Base-by-base conservation (phyloP, 2,888 invertebrate species). In the Galerucella nymphaeae region DNA sequence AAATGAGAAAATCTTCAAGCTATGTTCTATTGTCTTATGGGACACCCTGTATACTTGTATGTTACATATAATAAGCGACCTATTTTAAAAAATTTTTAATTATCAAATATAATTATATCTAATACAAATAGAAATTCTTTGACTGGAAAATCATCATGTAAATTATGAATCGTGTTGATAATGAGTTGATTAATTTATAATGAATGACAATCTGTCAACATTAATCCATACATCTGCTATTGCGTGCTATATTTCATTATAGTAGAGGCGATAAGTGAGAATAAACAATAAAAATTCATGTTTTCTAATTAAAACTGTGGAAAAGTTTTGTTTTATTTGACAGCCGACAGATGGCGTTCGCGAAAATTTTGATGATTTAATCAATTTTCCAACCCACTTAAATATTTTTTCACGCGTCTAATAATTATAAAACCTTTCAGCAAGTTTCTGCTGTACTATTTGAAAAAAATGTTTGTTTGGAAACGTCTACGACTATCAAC, bases 381-480 rank as follows among this genome's bases (percentile, higher is more conserved):
- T 5, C 6, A 5, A 30, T 30, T 30, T 30, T 30, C 30, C 30
- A 30, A 30, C 30, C 30, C 1, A 30, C 30, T 30, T 30, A 30
- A 3, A 23, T 23, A 23, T 23, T 23, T 23, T 23, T 23, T 23
- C 23, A 23, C 2, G 4, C 23, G 2, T 23, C 23, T 4, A 23
- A 23, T 23, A n/a, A n/a, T n/a, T n/a, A n/a, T n/a, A n/a, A n/a
- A n/a, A n/a, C n/a, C n/a, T n/a, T n/a, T n/a, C n/a, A n/a, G n/a
- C n/a, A n/a, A n/a, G n/a, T n/a, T 30, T 30, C 59, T 59, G 59
- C 59, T n/a, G 4, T 59, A 59, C 59, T 59, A 59, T 30, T 62
- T 38, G 41, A 57, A 71, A 72, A 66, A 71, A 63, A 67, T 67
- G 71, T 73, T 69, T 70, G 70, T 70, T 73, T 70, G 63, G 62